Base-by-base conservation (phyloP, 1,140 invertebrate species). In the Monochamus saltuarius region DNA sequence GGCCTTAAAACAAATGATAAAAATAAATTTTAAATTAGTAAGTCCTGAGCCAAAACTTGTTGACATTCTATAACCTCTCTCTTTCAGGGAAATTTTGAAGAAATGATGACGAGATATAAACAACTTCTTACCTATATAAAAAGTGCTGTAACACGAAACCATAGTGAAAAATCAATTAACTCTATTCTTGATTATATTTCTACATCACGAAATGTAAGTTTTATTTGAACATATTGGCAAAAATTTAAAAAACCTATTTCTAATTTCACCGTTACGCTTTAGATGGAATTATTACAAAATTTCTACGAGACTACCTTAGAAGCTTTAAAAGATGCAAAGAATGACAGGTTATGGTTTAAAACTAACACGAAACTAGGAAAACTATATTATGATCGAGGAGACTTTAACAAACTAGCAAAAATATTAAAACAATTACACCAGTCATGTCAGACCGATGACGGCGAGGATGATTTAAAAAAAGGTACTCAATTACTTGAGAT, bases 1-100 rank as follows among this genome's bases (percentile, higher is more conserved):
- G 83, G 97, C 98, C n/a, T 82, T 99, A 1, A 99, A 99, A 78
- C 98, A 99, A 79, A 99, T 99, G 97, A 98, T 99, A 43, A 99
- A 99, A 84, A 99, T 99, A 53, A 98, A 99, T 79, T 99, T 99
- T 78, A 95, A 94, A 85, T 78, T 99, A 84, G 95, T 97, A 52
- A 16, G 19, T 55, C 35, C 0, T 47, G 36, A 17, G 4, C 9
- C 59, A 19, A 19, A 45, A 7, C 17, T 34, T 13, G n/a, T 39
- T 11, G 6, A 13, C 16, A 13, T 4, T 42, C 11, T 7, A n/a
- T 42, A 42, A 42, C 10, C 39, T 1, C 11, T 71, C 64, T 67
- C 69, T 82, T 83, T 29, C 73, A 97, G 92, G 84, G 85, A 46
- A 95, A 98, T 80, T 97, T 93, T 76, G 87, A 90, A 65, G 92